Conservation (phyloP, 2,888 invertebrate genomes). For the Gymnocheta viridis region DNA sequence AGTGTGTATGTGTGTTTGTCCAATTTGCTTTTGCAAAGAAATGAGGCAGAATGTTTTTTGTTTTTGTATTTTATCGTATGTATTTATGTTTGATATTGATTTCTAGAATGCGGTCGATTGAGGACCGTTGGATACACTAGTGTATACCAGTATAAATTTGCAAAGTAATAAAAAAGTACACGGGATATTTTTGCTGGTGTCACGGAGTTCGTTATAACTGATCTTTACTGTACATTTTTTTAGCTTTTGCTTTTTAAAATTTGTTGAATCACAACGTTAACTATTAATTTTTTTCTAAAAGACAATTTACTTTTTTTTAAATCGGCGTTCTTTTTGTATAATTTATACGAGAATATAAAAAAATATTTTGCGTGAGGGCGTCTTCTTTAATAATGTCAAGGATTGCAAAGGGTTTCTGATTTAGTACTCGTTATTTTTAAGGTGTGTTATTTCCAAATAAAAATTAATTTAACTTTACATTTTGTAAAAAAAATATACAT, state of each 20-base stretch:
- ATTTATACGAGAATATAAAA: slow-evolving; percentile 19
- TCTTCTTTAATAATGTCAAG: slow-evolving; percentile 46
- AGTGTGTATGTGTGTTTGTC: no score
- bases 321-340: slow-evolving; percentile 34
- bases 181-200: no score
- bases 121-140: no score
- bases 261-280: slow-evolving; percentile 15
- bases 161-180: no score
- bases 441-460: slow-evolving; percentile 33
- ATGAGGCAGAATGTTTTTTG: no score
- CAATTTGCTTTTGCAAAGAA: no score
- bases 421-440: slow-evolving; percentile 25
- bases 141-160: no score
- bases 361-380: neutral
- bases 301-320: neutral
- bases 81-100: no score
- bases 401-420: slow-evolving; percentile 53
- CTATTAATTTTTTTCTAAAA: neutral
- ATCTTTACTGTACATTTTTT: no score
- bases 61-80: no score
- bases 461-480: slow-evolving; percentile 8
- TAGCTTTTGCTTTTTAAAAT: neutral
- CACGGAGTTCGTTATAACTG: neutral
- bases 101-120: no score
- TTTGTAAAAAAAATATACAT: neutral